Percentiles rank a stretch among this genome's conserved stretches.
phyloP scores from a whole-genome alignment of 2,888 invertebrate genomes.

The Furcula furcula region DNA sequence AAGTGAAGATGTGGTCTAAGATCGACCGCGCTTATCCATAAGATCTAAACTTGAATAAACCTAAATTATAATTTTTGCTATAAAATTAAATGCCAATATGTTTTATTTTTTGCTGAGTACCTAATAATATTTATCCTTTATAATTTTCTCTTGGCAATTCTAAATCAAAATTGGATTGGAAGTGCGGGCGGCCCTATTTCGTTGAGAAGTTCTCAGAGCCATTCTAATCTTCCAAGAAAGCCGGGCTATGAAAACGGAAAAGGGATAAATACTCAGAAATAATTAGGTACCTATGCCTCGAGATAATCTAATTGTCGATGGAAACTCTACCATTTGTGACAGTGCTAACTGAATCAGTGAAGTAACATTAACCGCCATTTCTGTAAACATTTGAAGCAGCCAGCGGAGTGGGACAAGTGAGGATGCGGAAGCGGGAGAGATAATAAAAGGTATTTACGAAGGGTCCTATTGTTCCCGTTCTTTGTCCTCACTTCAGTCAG shows the following conservation, averaged over 20 bases:
- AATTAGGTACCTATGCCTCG: constrained; percentile 3
- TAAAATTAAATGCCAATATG: no score
- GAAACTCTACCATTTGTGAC: no score
- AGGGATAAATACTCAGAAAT: constrained; percentile 4
- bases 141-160: no score
- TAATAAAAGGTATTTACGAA: constrained; percentile 56
- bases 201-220: constrained; percentile 30
- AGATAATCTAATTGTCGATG: constrained; percentile 21
- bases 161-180: no score
- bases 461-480: constrained; percentile 45
- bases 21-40: no score
- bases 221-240: constrained; percentile 20
- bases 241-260: constrained; percentile 1
- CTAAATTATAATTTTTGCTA: no score
- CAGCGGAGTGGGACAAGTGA: constrained; percentile 14
- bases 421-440: constrained; percentile 38
- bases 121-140: no score
- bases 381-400: constrained; percentile 31
- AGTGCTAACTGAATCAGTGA: constrained; percentile 12
- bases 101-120: no score
- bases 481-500: constrained; percentile 42
- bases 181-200: no score
- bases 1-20: no score
- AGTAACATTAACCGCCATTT: constrained; percentile 27
- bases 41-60: no score